phyloP scores from a whole-genome alignment of 30 jellyfish, hydroid and myxozoan species.

The Hydractinia echinata region DNA sequence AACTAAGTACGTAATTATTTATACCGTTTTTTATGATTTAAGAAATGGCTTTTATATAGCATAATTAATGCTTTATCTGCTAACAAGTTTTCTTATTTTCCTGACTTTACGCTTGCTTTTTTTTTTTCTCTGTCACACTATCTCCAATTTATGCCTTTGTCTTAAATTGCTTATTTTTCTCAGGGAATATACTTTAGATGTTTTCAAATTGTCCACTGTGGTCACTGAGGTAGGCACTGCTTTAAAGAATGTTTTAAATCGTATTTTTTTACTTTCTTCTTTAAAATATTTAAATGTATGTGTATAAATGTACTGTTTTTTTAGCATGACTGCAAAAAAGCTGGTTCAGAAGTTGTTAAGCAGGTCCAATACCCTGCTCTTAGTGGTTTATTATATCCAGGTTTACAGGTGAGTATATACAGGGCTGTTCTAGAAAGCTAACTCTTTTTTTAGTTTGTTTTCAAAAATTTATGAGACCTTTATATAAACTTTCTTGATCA shows the following conservation, averaged over 20 bases:
- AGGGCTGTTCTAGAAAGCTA: background rate
- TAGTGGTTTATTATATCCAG: conserved; percentile 98
- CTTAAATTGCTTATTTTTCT: background rate
- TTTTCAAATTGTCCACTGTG: conserved; percentile 89
- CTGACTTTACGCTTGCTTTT: background rate
- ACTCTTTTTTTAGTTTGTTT: background rate
- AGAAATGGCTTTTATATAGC: too few relatives aligned
- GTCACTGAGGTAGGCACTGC: conserved; percentile 80
- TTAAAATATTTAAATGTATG: background rate
- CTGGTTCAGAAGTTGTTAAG: conserved; percentile 99
- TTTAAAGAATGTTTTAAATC: background rate
- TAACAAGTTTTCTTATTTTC: too few relatives aligned
- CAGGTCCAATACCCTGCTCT: conserved; percentile 95
- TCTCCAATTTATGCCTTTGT: background rate
- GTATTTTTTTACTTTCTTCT: background rate
- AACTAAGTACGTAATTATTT: conserved; percentile 35
- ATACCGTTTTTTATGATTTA: background rate
- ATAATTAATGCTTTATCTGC: too few relatives aligned
- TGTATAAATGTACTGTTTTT: conserved; percentile 1
- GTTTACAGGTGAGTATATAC: conserved; percentile 66
- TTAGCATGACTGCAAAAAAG: conserved; percentile 99
- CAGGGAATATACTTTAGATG: conserved; percentile 96
- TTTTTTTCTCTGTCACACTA: background rate
- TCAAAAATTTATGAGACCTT: too few relatives aligned
- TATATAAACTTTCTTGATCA: background rate